Evolutionary conservation across 2,113 vertebrate species (phyloP).

Genomic region (Oreochromis niloticus): DNA sequence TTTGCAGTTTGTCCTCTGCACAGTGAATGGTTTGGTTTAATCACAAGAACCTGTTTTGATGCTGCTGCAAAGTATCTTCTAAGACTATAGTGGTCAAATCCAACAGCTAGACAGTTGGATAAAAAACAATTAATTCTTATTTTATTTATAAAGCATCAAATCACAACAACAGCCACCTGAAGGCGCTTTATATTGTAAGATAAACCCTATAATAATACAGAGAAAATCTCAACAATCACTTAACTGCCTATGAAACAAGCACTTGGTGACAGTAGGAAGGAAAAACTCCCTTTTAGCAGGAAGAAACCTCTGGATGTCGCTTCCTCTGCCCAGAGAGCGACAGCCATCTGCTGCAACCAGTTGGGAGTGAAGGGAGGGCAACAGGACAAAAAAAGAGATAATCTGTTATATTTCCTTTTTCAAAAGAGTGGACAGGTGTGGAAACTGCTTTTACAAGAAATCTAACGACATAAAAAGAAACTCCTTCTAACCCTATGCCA

Average conservation of each 20-base stretch:
- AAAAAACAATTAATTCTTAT: neutral
- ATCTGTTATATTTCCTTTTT: neutral
- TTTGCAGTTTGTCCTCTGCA: neutral
- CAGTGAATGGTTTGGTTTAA: neutral
- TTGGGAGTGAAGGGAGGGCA: neutral
- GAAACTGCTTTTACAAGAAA: neutral
- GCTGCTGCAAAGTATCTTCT: neutral
- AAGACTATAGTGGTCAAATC: neutral
- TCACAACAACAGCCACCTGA: no score
- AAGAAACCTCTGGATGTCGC: neutral
- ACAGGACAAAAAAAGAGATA: neutral
- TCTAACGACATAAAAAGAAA: neutral
- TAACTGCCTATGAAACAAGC: neutral
- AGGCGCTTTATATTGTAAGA: no score
- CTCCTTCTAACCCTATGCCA: fast-evolving
- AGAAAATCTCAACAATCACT: no score
- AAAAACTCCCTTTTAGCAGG: neutral
- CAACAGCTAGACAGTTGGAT: neutral
- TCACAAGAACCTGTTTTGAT: neutral
- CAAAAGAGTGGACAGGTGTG: neutral
- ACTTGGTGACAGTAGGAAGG: neutral
- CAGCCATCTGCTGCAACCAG: neutral
- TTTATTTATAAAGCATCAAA: no score
- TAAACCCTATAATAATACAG: no score
- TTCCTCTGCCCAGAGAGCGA: neutral